Evolutionary conservation across 2,888 invertebrate genomes (phyloP), one percentile per base, ranked within the genome.

Genomic region (Notodonta ziczac): DNA sequence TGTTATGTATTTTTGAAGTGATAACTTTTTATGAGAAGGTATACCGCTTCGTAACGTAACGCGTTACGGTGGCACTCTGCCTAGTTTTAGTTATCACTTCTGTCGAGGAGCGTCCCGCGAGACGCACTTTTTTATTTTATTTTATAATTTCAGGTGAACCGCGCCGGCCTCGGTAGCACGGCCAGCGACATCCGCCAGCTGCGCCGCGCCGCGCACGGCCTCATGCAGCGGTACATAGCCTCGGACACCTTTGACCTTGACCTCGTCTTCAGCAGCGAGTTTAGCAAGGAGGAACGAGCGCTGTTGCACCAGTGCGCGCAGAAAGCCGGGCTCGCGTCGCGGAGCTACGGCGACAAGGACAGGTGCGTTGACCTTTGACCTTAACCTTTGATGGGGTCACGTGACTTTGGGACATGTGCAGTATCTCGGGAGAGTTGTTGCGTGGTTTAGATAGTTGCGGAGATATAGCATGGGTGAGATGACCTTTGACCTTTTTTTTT

Each of bases 281-380:
- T 96, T 80, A 90, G 91, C 0, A 95, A 95, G 70, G 96, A 95
- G 1, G 96, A 96, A 75, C 87, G 96, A 32, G 95, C 94, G 0
- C 66, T 85, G 0, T 84, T 96, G 59, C 96, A 96, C 76, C 87
- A 91, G 89, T 82, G 91, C 6, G 94, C 95, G 0, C 84, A 86
- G 60, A 83, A 80, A n/a, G 76, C 79, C 0, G 90, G 91, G 0
- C 83, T 95, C 0, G 89, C 89, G 0, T 94, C 95, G 0, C 82
- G 75, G 52, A 95, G 95, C 68, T 92, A 94, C 63, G 95, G 95
- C 3, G 91, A 89, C 5, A 87, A 85, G 0, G 87, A 90, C 0
- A 85, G 88, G 89, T 86, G 35, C 63, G 60, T 61, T 40, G 14
- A 39, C 5, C 46, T 56, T 32, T 52, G 53, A 60, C 16, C 12